phyloP scores from a whole-genome alignment of 2,113 vertebrate genomes.

The Tetrax tetrax region DNA sequence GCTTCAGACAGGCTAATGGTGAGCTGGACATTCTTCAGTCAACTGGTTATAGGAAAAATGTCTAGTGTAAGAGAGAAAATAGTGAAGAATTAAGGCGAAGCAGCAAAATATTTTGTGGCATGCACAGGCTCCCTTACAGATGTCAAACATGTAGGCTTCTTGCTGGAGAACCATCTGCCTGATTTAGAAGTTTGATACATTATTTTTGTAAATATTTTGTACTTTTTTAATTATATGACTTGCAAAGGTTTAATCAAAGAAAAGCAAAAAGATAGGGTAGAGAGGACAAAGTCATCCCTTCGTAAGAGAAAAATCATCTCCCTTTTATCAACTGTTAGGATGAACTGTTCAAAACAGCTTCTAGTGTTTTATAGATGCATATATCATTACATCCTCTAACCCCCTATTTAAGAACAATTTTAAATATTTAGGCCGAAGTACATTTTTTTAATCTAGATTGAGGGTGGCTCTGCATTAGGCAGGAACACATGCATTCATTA shows the following conservation, averaged over 20 bases:
- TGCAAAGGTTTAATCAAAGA: background rate
- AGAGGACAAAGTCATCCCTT: background rate
- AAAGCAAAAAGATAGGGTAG: background rate
- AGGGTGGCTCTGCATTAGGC: background rate
- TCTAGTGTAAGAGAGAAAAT: background rate
- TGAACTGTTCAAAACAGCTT: background rate
- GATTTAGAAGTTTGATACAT: background rate
- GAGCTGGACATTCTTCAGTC: background rate
- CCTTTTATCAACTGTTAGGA: background rate
- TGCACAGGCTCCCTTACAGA: background rate
- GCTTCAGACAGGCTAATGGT: background rate
- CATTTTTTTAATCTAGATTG: background rate
- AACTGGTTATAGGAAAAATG: background rate
- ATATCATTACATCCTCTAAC: background rate
- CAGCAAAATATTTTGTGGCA: background rate
- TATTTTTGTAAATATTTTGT: background rate
- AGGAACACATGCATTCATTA: background rate
- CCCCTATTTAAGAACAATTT: background rate
- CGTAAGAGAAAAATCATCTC: background rate
- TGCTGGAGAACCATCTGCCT: background rate
- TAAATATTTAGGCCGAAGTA: background rate
- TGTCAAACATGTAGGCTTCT: background rate
- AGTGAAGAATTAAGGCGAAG: background rate
- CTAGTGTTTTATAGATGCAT: background rate
- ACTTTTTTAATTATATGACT: background rate